A percentile compares a stretch with the other conserved stretches of the same genome.
Conservation (phyloP, 2,888 invertebrate genomes). For the Keiferia lycopersicella region DNA sequence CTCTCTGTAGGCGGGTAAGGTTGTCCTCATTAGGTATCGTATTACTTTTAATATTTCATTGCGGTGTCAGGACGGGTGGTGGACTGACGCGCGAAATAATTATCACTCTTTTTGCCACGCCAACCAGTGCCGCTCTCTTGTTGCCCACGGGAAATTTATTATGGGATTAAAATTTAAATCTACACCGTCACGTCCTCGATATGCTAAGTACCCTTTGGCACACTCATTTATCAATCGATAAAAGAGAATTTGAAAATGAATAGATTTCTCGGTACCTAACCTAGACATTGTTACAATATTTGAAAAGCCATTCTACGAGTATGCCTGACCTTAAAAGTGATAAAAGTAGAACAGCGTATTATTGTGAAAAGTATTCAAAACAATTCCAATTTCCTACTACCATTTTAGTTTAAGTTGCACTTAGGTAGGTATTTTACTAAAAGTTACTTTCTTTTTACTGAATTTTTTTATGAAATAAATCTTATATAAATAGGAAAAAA, state of each 20-base stretch:
- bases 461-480: neutral
- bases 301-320: no score
- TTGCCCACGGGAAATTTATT: constrained; percentile 14
- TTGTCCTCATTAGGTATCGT: neutral
- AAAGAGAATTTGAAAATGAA: no score
- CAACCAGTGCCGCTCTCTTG: neutral
- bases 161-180: neutral
- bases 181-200: neutral
- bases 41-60: constrained; percentile 10
- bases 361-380: no score
- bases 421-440: no score
- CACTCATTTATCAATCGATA: neutral
- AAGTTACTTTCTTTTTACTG: no score
- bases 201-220: neutral
- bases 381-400: no score
- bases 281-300: no score
- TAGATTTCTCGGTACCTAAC: no score
- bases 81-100: constrained; percentile 12
- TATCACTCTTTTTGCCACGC: constrained; percentile 14
- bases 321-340: no score
- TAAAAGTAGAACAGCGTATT: no score
- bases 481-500: neutral
- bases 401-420: no score
- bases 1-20: neutral
- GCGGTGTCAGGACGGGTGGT: constrained; percentile 9